A percentile compares a stretch with the other conserved stretches of the same genome.
phyloP scores from a whole-genome alignment of 2,888 invertebrate species.

The Drosophila diplacantha region DNA sequence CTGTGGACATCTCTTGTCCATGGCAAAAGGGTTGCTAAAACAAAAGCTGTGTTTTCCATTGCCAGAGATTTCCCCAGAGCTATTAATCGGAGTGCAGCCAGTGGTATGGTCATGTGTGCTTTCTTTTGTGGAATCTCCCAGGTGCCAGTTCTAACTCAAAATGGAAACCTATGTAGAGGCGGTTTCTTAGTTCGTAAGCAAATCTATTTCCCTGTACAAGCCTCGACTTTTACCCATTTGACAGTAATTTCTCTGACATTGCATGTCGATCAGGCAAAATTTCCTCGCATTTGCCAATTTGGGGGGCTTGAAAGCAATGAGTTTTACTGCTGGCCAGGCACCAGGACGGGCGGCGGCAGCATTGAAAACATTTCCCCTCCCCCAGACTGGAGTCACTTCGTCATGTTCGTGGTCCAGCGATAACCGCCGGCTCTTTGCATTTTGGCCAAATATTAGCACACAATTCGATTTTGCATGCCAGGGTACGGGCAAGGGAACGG shows the following conservation, averaged over 20 bases:
- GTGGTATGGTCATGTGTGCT: conserved; percentile 26
- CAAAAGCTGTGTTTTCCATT: conserved; percentile 39
- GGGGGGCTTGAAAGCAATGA: conserved; percentile 52
- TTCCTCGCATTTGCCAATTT: conserved; percentile 47
- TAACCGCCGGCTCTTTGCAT: conserved; percentile 38
- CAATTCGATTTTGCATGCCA: conserved; percentile 72
- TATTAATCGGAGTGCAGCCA: conserved; percentile 12
- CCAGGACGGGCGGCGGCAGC: background rate
- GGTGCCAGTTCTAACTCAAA: background rate
- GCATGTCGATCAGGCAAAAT: conserved; percentile 52
- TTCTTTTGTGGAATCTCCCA: conserved; percentile 36
- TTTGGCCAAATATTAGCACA: conserved; percentile 70
- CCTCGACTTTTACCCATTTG: conserved; percentile 59
- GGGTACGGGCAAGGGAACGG: background rate
- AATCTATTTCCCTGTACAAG: conserved; percentile 1
- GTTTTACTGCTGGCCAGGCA: conserved; percentile 45
- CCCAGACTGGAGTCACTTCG: conserved; percentile 51
- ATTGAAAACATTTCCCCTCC: conserved; percentile 27
- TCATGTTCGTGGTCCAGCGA: conserved; percentile 45
- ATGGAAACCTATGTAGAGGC: background rate
- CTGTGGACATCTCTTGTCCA: conserved; percentile 24
- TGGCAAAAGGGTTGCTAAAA: conserved; percentile 37
- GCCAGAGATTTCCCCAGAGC: conserved; percentile 8
- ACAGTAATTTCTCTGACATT: conserved; percentile 54
- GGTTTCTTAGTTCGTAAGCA: background rate